phyloP scores from a whole-genome alignment of 1,140 invertebrate genomes.

The Monochamus saltuarius region DNA sequence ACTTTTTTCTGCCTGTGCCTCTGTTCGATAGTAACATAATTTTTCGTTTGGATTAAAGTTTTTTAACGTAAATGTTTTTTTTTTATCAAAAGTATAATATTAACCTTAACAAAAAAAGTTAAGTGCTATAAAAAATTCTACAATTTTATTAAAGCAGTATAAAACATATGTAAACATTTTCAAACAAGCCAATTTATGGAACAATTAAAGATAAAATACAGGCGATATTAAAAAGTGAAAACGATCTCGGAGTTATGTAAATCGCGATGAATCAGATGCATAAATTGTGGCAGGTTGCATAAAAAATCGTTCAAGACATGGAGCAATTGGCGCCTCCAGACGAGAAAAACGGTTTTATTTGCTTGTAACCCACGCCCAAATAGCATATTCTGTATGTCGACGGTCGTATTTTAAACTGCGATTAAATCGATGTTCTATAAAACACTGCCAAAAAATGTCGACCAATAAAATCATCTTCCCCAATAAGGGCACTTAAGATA shows the following conservation, averaged over 20 bases:
- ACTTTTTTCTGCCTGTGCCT: too few relatives aligned
- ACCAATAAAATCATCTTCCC: too few relatives aligned
- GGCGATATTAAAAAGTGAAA: conserved; percentile 2
- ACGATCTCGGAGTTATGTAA: conserved; percentile 6
- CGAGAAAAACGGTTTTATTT: not conserved
- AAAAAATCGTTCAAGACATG: not conserved
- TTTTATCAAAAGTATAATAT: too few relatives aligned
- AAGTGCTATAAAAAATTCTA: too few relatives aligned
- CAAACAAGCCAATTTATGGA: not conserved
- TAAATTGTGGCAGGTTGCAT: not conserved
- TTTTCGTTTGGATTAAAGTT: too few relatives aligned
- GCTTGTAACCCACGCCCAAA: conserved; percentile 1
- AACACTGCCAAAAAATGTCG: too few relatives aligned
- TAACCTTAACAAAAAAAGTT: too few relatives aligned
- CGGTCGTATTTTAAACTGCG: not conserved
- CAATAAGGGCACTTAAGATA: too few relatives aligned
- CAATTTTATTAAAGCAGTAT: too few relatives aligned
- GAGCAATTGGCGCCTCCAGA: not conserved
- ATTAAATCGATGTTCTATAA: not conserved
- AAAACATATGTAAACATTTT: too few relatives aligned
- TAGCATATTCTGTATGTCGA: not conserved
- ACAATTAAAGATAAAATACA: conserved; percentile 3
- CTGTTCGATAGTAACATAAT: too few relatives aligned
- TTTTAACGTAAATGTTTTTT: too few relatives aligned
- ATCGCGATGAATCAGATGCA: conserved; percentile 4